These are phyloP conservation scores for Columba guinea DNA, from an alignment of 2,797 vertebrate species.

Conservation along the genomic window DNA sequence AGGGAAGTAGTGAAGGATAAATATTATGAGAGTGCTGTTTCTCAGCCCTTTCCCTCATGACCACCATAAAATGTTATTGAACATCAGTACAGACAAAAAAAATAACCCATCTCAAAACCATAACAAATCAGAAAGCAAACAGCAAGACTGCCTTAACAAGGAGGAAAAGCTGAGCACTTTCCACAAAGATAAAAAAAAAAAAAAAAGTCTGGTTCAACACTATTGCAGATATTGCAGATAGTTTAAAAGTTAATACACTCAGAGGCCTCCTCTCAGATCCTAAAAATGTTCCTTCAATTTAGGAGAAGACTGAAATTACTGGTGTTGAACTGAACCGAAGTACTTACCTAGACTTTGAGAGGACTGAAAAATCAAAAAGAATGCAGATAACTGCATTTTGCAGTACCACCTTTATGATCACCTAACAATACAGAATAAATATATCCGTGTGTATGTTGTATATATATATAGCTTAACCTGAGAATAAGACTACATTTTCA, in stretches of 20 bases:
- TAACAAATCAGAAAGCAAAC: background rate
- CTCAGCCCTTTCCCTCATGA: background rate
- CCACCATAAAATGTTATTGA: background rate
- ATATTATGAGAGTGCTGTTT: background rate
- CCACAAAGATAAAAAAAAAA: background rate
- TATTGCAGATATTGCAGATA: background rate
- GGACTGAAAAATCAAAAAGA: background rate
- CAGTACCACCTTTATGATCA: background rate
- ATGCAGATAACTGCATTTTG: background rate
- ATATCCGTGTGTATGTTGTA: background rate
- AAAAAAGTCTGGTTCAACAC: background rate
- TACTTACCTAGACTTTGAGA: background rate
- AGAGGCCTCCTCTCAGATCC: background rate
- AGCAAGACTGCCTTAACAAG: background rate
- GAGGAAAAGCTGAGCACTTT: background rate
- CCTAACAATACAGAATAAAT: background rate
- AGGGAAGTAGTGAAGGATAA: background rate
- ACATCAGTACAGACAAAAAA: background rate
- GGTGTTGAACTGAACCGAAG: background rate
- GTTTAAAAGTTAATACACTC: background rate
- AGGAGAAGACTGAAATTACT: background rate
- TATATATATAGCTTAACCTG: background rate
- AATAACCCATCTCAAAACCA: fast-evolving
- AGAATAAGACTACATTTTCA: background rate
- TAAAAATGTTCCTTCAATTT: background rate